Percentiles rank a stretch among this genome's conserved stretches.
These are phyloP conservation scores for Drosophila paramelanica DNA, from an alignment of 2,888 invertebrate genomes.

Conservation along the genomic window DNA sequence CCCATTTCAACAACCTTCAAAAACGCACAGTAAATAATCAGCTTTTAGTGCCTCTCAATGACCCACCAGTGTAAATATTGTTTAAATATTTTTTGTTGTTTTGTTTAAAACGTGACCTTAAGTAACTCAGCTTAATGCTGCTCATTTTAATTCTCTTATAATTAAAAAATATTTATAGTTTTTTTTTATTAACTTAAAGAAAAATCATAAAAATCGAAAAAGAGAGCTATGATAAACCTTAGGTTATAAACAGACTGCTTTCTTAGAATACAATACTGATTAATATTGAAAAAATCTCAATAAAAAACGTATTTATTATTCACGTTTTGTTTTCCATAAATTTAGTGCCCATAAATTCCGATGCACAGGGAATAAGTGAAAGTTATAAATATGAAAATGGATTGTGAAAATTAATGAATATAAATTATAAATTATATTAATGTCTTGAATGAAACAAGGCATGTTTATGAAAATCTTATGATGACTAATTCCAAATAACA, in stretches of 20 bases:
- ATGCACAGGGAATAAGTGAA: background rate
- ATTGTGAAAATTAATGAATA: background rate
- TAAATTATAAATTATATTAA: background rate
- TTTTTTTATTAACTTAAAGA: background rate
- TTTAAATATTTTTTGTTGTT: background rate
- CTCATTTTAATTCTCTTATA: background rate
- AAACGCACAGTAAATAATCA: slow-evolving; percentile 3
- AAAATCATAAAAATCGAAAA: background rate
- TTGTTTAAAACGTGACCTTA: slow-evolving; percentile 14
- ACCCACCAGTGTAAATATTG: slow-evolving; percentile 12
- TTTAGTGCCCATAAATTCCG: background rate
- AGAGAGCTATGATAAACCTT: background rate
- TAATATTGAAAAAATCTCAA: no score
- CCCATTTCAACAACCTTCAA: slow-evolving; percentile 27
- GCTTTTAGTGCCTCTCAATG: slow-evolving; percentile 7
- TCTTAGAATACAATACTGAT: no score
- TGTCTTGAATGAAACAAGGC: background rate
- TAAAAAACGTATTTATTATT: background rate
- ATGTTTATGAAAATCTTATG: background rate
- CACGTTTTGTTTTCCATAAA: background rate
- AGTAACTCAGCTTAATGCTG: slow-evolving; percentile 5
- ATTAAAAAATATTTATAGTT: no score
- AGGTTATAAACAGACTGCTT: no score
- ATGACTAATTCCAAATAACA: background rate
- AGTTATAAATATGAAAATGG: background rate